A percentile compares a stretch with the other conserved stretches of the same genome.
phyloP scores from a whole-genome alignment of 2,797 vertebrate genomes.

The Loriculus beryllinus region DNA sequence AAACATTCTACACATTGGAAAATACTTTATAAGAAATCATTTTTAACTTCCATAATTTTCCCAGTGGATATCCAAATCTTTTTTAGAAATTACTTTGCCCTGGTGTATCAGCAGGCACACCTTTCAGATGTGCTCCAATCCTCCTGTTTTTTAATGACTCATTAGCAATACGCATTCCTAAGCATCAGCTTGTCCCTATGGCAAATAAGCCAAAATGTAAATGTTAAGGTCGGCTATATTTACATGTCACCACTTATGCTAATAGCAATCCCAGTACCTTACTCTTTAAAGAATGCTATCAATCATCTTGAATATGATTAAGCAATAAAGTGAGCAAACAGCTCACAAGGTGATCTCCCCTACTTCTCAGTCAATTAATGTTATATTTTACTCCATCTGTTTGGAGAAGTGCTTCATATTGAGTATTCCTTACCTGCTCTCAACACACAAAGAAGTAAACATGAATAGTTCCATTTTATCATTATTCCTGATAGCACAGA shows the following conservation, averaged over 20 bases:
- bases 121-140: background rate
- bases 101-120: background rate
- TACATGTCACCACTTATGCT: constrained; percentile 62
- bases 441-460: background rate
- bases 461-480: constrained; percentile 34
- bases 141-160: constrained; percentile 15
- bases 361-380: constrained; percentile 32
- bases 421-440: background rate
- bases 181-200: background rate
- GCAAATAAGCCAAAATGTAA: constrained; percentile 39
- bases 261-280: constrained; percentile 18
- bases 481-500: constrained; percentile 48
- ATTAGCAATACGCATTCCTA: constrained; percentile 12
- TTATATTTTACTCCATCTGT: constrained; percentile 16
- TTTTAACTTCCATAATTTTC: background rate
- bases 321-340: constrained; percentile 12
- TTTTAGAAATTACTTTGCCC: background rate
- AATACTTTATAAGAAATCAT: background rate
- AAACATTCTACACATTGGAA: background rate
- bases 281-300: constrained; percentile 33
- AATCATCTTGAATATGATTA: constrained; percentile 61
- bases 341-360: constrained; percentile 53
- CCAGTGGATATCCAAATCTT: background rate
- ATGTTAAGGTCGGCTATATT: constrained; percentile 33
- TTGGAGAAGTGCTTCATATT: background rate